These are phyloP conservation scores for Cataglyphis altisquamis DNA, from an alignment of 2,888 invertebrate species.

Conservation along the genomic window DNA sequence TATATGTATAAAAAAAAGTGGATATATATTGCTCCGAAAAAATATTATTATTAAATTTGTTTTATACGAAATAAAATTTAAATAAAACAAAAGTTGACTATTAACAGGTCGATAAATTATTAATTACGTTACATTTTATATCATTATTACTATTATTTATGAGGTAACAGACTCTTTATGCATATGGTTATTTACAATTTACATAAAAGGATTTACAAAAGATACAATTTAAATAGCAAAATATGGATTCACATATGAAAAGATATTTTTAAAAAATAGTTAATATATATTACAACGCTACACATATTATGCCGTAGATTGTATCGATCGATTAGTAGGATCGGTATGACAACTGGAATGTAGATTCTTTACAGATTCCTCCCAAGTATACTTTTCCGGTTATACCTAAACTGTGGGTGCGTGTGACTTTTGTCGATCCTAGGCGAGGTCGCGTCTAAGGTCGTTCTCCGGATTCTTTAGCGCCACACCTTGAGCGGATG, in stretches of 20 bases:
- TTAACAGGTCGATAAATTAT: background rate
- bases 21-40: background rate
- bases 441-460: slow-evolving; percentile 70
- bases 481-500: slow-evolving; percentile 75
- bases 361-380: background rate
- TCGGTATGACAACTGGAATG: background rate
- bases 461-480: slow-evolving; percentile 69
- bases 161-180: background rate
- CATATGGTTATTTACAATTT: background rate
- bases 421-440: slow-evolving; percentile 29
- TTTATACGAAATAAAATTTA: background rate
- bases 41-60: background rate
- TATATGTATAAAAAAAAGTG: background rate
- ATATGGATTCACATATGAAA: background rate
- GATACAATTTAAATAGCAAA: background rate
- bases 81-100: background rate
- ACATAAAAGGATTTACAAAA: background rate
- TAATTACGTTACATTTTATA: background rate
- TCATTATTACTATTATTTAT: background rate
- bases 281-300: background rate
- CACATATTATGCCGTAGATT: background rate
- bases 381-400: background rate
- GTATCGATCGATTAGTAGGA: background rate
- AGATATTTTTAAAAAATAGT: background rate
- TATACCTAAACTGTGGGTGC: background rate